Base-by-base conservation (phyloP, 2,888 invertebrate genomes). In the Patella ulyssiponensis region DNA sequence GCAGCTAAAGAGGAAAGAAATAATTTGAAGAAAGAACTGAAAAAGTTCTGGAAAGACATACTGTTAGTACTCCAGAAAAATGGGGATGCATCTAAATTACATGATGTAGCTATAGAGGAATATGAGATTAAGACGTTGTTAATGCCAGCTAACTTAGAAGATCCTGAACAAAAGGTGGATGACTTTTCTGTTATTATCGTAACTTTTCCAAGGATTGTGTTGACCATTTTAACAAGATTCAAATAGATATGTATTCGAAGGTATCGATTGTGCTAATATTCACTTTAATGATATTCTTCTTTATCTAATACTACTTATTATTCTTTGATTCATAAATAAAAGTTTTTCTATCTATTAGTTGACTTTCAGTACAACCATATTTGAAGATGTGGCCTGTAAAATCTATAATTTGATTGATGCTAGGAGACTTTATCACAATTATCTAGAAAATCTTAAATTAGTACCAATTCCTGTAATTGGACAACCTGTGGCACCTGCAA, bases 391-490 rank as follows among this genome's bases (percentile, higher is more conserved):
- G 14, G 91, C 92, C 44, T 87, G 87, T 75, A 86, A 89, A 86
- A 85, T 91, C 15, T 92, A 92, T 82, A 89, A 91, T 80, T 76
- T 91, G 73, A 83, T 90, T 54, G 91, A 91, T 84, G 85, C 88
- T 14, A 86, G 84, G 71, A 81, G 91, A 44, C 89, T 90, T 72
- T 91, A 91, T 85, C 79, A 84, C 75, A 90, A 88, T 79, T 91
- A 90, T 82, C 82, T 91, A 20, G 83, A 86, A 5, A 91, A 91
- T 80, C 85, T 91, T 53, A 88, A 88, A 64, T 85, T 91, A 17
- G 77, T 87, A 11, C 82, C 85, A 20, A 80, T 92, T 15, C 91
- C 91, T 20, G 79, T 85, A 17, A 77, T 77, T 80, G 87, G 85
- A n/a, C 74, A 79, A 71, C 75, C 71, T 14, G n/a, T n/a, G 17